phyloP scores from a whole-genome alignment of 2,888 invertebrate genomes.

The Mythimna loreyi region DNA sequence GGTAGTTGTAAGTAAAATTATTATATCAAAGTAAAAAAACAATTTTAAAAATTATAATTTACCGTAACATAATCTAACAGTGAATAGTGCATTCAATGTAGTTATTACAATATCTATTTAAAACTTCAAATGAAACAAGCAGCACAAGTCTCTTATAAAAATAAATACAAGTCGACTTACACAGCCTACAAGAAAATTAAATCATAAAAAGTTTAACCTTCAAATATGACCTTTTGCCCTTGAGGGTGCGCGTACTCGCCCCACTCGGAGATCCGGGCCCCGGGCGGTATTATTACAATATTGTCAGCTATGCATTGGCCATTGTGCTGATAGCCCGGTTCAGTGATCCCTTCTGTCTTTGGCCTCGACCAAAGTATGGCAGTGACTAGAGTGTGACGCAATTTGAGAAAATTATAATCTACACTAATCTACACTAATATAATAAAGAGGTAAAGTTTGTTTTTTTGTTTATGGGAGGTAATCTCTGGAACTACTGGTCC shows the following conservation, averaged over 20 bases:
- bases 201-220: conserved; percentile 59
- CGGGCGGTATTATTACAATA: conserved; percentile 69
- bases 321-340: conserved; percentile 54
- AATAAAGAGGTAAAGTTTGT: too few relatives aligned
- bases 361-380: conserved; percentile 1
- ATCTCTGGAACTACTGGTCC: too few relatives aligned
- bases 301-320: conserved; percentile 68
- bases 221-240: conserved; percentile 50
- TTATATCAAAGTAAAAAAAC: too few relatives aligned
- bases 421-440: too few relatives aligned
- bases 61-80: too few relatives aligned
- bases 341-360: conserved; percentile 38
- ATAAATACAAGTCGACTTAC: neutral
- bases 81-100: too few relatives aligned
- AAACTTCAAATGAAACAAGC: neutral
- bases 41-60: too few relatives aligned
- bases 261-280: conserved; percentile 61
- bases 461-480: too few relatives aligned
- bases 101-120: too few relatives aligned
- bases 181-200: conserved; percentile 29
- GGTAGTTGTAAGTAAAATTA: too few relatives aligned
- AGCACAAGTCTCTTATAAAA: neutral
- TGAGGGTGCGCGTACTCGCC: conserved; percentile 32
- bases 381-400: too few relatives aligned
- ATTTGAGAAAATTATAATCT: too few relatives aligned